A percentile compares a stretch with the other conserved stretches of the same genome.
Conservation (phyloP, 2,113 vertebrate species). For the Petroica traversi region DNA sequence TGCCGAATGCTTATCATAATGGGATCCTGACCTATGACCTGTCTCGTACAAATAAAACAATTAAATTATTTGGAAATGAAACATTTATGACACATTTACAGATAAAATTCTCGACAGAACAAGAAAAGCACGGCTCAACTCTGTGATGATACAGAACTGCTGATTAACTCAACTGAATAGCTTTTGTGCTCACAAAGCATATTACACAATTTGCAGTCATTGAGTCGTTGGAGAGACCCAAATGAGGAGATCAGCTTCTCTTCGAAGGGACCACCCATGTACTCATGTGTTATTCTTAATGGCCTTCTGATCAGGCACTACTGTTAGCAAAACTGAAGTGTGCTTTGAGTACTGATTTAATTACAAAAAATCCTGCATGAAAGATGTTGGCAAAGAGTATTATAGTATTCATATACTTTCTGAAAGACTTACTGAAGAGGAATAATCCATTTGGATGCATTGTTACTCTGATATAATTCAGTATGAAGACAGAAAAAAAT, state of each 20-base stretch:
- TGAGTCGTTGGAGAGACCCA: not conserved
- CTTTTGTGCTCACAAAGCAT: conserved; percentile 43
- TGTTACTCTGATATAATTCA: not conserved
- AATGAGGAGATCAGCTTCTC: conserved; percentile 25
- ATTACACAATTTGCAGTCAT: conserved; percentile 52
- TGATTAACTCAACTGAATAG: conserved; percentile 37
- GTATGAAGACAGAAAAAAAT: not conserved
- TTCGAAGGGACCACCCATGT: not conserved
- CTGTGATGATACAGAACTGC: not conserved
- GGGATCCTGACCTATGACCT: not conserved
- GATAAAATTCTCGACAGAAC: not conserved
- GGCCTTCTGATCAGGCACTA: not conserved
- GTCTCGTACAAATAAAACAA: not conserved
- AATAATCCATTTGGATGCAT: not conserved
- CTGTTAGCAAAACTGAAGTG: not conserved
- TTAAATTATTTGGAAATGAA: not conserved
- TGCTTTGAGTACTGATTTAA: not conserved
- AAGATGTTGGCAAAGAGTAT: not conserved
- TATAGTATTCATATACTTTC: not conserved
- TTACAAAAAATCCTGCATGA: not conserved
- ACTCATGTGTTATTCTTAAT: not conserved
- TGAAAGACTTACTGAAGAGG: not conserved
- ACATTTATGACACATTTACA: not conserved
- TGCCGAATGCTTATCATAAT: not conserved
- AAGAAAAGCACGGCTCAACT: conserved; percentile 54